Conservation (phyloP, 2,113 vertebrate genomes). For the Cebidichthys violaceus region DNA sequence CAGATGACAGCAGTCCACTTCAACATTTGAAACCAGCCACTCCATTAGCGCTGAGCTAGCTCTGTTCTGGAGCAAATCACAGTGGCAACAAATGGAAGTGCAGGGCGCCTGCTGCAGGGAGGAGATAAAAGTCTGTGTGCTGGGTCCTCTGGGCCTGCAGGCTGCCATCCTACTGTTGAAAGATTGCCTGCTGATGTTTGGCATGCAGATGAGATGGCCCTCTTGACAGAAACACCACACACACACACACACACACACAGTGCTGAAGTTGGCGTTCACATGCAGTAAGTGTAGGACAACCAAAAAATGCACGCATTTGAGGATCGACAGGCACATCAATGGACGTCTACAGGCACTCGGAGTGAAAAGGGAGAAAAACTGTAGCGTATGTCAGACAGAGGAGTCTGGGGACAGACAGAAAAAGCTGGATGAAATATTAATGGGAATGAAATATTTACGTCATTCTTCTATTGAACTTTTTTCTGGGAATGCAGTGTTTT, state of each 20-base stretch:
- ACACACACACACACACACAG: constrained; percentile 23
- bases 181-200: constrained; percentile 41
- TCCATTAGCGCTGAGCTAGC: constrained; percentile 46
- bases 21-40: constrained; percentile 41
- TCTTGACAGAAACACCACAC: constrained; percentile 21
- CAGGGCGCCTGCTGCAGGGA: constrained; percentile 62
- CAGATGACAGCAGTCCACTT: constrained; percentile 29
- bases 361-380: constrained; percentile 46
- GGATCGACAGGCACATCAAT: constrained; percentile 25
- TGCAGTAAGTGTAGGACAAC: constrained; percentile 8
- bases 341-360: constrained; percentile 28
- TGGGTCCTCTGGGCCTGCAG: constrained; percentile 39
- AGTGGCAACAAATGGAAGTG: constrained; percentile 62
- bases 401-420: constrained; percentile 65
- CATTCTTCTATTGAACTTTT: constrained; percentile 70
- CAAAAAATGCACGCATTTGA: constrained; percentile 17
- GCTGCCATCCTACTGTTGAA: constrained; percentile 31
- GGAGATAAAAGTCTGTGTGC: constrained; percentile 67
- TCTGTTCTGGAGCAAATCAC: constrained; percentile 71
- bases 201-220: constrained; percentile 23
- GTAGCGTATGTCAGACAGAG: constrained; percentile 66
- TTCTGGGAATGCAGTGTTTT: constrained; percentile 60
- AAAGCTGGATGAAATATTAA: constrained; percentile 81
- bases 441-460: constrained; percentile 77
- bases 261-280: not conserved